These are phyloP conservation scores for Arizona elegans DNA, from an alignment of 2,113 vertebrate species.

Conservation along the genomic window DNA sequence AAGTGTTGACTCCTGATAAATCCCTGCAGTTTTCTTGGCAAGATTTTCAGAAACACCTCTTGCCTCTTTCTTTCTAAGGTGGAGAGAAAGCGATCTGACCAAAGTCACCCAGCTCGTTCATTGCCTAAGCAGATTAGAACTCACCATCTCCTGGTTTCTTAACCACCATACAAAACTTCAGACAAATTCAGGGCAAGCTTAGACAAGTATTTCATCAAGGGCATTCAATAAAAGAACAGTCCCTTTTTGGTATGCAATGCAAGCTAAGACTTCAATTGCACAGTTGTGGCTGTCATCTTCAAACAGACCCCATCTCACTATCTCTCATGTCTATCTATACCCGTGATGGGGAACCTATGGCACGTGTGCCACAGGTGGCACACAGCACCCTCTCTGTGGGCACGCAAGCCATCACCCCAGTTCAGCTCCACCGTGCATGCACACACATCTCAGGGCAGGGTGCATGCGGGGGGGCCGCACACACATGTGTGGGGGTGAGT, in stretches of 20 bases:
- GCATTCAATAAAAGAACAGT: neutral
- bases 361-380: no score
- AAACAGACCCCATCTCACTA: neutral
- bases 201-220: neutral
- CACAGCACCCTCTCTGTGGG: no score
- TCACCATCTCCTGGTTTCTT: neutral
- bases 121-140: neutral
- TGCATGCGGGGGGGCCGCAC: no score
- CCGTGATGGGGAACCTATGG: no score
- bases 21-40: neutral
- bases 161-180: neutral
- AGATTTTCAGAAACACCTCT: neutral
- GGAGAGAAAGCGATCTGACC: neutral
- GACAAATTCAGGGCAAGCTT: neutral
- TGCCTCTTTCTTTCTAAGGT: neutral
- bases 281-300: neutral
- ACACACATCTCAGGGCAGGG: no score
- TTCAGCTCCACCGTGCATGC: no score
- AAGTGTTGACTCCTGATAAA: neutral
- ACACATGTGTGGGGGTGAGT: no score
- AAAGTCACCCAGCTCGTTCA: neutral
- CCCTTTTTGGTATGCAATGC: neutral
- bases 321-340: neutral
- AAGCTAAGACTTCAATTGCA: neutral
- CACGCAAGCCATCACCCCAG: no score